A percentile compares a stretch with the other conserved stretches of the same genome.
These are phyloP conservation scores for Frankliniella intonsa DNA, from an alignment of 2,888 invertebrate species.

Conservation along the genomic window DNA sequence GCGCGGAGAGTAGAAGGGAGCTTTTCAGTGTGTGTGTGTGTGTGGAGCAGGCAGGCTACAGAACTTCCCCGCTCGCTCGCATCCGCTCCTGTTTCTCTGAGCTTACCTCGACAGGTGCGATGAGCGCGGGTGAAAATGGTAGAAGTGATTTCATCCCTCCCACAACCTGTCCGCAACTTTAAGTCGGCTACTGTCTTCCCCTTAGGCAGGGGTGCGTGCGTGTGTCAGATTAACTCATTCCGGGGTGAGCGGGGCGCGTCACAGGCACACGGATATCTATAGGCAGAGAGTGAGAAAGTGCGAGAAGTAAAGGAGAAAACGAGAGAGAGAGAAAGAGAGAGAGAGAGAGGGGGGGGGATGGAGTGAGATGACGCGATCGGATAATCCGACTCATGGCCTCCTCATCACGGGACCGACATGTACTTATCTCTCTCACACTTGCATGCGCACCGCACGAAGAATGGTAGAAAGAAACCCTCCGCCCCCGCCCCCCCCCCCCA, in stretches of 20 bases:
- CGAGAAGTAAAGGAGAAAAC: background rate
- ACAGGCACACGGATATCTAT: no score
- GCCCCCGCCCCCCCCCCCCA: background rate
- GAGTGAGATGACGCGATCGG: background rate
- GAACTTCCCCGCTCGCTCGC: no score
- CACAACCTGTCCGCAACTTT: no score
- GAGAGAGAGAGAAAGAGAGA: background rate
- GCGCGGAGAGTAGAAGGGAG: background rate
- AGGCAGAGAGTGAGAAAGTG: no score
- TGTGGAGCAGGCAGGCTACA: background rate
- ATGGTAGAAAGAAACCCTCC: background rate
- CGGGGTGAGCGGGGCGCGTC: no score
- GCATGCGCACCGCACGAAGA: constrained; percentile 24
- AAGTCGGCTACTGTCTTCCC: no score
- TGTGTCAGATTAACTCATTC: no score
- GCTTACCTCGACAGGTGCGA: no score
- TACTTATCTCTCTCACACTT: constrained; percentile 26
- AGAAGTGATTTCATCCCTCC: no score
- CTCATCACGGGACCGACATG: constrained; percentile 4
- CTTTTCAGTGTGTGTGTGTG: background rate
- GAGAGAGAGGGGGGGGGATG: background rate
- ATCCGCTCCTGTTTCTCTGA: no score
- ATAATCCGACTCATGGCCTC: background rate
- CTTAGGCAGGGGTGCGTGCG: no score
- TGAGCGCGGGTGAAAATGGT: no score